Conservation (phyloP, 1,140 invertebrate species). For the Goniozus legneri region DNA sequence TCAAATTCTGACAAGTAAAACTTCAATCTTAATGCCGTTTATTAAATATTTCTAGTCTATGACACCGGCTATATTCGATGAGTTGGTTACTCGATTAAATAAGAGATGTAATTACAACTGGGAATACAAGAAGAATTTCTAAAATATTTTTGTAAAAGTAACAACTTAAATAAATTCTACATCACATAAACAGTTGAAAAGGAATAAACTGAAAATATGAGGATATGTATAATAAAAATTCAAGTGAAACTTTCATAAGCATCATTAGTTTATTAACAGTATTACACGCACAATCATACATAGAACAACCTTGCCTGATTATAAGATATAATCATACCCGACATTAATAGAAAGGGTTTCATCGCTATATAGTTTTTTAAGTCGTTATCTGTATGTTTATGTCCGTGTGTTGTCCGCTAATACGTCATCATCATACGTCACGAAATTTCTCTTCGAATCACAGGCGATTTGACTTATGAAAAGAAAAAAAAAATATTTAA, state of each 20-base stretch:
- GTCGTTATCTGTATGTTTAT: slow-evolving; percentile 52
- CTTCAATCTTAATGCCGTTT: no score
- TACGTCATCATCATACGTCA: slow-evolving; percentile 3
- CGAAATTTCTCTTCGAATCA: slow-evolving; percentile 11
- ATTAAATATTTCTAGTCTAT: no score
- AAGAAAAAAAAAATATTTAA: slow-evolving; percentile 9
- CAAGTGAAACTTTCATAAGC: slow-evolving; percentile 40
- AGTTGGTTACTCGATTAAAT: no score
- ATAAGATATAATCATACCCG: slow-evolving; percentile 39
- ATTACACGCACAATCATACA: slow-evolving; percentile 53
- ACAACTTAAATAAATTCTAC: no score
- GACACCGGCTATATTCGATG: no score
- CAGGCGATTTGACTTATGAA: slow-evolving; percentile 12
- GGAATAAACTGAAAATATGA: no score
- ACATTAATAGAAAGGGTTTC: slow-evolving; percentile 35
- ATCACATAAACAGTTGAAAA: no score
- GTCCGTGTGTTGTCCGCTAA: slow-evolving; percentile 32
- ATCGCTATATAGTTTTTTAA: slow-evolving; percentile 36
- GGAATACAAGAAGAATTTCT: no score
- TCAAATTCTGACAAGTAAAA: no score
- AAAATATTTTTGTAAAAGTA: no score
- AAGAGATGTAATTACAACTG: no score
- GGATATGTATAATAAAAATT: no score
- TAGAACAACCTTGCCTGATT: slow-evolving; percentile 45
- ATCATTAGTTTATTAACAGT: slow-evolving; percentile 52